Percentiles rank a stretch among this genome's conserved stretches.
phyloP scores from a whole-genome alignment of 2,113 vertebrate species.

The Oncorhynchus kisutch region DNA sequence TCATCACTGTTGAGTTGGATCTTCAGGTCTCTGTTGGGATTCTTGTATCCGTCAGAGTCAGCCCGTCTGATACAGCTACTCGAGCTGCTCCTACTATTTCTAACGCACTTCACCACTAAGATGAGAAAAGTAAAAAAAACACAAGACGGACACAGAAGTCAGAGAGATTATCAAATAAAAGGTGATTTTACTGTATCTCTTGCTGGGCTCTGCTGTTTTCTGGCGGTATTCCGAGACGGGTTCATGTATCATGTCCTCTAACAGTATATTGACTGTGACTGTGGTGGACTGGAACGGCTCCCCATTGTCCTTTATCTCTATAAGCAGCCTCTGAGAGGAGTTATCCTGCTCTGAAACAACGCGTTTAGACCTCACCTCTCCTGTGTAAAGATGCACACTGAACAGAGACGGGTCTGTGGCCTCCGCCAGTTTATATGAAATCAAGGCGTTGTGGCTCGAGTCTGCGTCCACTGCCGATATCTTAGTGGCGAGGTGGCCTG shows the following conservation, averaged over 20 bases:
- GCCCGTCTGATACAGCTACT: constrained; percentile 63
- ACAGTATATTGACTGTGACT: constrained; percentile 55
- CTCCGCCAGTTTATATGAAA: constrained; percentile 75
- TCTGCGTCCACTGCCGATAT: constrained; percentile 83
- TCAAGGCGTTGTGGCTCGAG: constrained; percentile 83
- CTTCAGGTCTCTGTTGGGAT: constrained; percentile 80
- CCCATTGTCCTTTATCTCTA: constrained; percentile 80
- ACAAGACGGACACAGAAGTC: constrained; percentile 40
- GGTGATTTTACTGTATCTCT: constrained; percentile 64
- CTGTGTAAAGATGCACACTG: constrained; percentile 71
- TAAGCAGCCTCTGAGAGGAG: constrained; percentile 71
- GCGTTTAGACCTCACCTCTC: constrained; percentile 79
- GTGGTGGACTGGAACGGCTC: constrained; percentile 78
- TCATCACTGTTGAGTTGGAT: constrained; percentile 76
- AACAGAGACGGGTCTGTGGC: constrained; percentile 78
- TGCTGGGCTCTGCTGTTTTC: constrained; percentile 18
- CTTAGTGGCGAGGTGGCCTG: constrained; percentile 81
- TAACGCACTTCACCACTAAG: constrained; percentile 39
- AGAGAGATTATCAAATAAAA: constrained; percentile 82
- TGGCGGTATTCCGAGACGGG: constrained; percentile 32
- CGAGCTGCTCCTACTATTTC: constrained; percentile 37
- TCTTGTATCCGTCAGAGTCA: constrained; percentile 61
- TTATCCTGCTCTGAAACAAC: constrained; percentile 72
- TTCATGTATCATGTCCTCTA: constrained; percentile 43
- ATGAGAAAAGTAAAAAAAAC: constrained; percentile 38